Base-by-base conservation (phyloP, 2,888 invertebrate species). In the Yponomeuta sedellus region DNA sequence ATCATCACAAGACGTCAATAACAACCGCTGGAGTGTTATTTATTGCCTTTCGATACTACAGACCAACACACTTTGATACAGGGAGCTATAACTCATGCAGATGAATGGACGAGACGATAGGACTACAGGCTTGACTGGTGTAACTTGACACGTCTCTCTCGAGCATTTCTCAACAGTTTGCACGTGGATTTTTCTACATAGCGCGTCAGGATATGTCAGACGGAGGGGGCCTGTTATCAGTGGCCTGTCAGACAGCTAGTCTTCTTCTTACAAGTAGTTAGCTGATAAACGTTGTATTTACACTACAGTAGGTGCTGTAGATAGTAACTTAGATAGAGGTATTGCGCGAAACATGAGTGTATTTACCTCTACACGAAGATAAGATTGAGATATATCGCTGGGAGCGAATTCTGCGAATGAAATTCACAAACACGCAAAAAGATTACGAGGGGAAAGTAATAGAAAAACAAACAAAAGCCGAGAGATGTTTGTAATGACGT, bases 251-350 rank as follows among this genome's bases (percentile, higher is more conserved):
- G 44, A 52, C 44, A 16, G 44, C 44, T 1, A 16, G 44, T 52
- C 44, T 52, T 52, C 44, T 52, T 3, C 44, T 52, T 52, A 16
- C 44, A 52, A 52, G 44, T 52, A 52, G 44, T 5, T 52, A 52
- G 44, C 16, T 52, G 34, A 52, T 8, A 52, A 52, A 12, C 16
- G 44, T 52, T 52, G 44, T 52, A 16, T 52, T 52, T 52, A 52
- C 44, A 16, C 16, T 52, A 3, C 12, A 52, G 10, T 52, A 52
- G 44, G 16, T 52, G 66, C 64, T 11, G 11, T 5, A 11, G n/a
- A 59, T 62, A 66, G 19, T 63, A 4, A 64, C 63, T 16, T 12
- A 52, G 44, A 16, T 52, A 52, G 44, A 52, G 12, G 16, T 52
- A 44, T 44, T 44, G 44, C 44, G 44, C 12, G 44, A 16, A 16